Evolutionary conservation across 2,797 vertebrate species (phyloP).

Genomic region (Anolis apletophallus): DNA sequence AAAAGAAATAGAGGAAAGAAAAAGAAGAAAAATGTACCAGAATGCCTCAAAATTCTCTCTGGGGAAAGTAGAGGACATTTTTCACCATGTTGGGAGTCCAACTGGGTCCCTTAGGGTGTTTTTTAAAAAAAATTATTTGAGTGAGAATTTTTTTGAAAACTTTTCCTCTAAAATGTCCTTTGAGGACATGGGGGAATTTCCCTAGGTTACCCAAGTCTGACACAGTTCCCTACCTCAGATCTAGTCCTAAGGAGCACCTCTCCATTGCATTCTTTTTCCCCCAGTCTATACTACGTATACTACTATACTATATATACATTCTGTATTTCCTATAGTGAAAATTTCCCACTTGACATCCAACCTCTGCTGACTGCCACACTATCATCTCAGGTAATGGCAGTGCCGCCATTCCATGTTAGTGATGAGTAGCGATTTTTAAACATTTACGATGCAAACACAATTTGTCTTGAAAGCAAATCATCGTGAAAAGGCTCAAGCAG

Average conservation of each 20-base stretch:
- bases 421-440: slow-evolving; percentile 11
- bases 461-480: not conserved
- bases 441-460: not conserved
- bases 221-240: no score
- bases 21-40: no score
- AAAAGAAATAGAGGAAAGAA: no score
- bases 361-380: not conserved
- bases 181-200: no score
- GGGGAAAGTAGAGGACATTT: no score
- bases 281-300: not conserved
- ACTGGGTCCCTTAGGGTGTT: no score
- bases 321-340: not conserved
- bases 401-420: slow-evolving; percentile 22
- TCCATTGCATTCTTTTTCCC: not conserved
- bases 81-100: no score
- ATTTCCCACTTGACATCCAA: slow-evolving; percentile 1
- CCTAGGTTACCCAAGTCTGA: no score
- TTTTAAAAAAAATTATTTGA: no score
- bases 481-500: not conserved
- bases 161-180: no score
- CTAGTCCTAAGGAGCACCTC: not conserved
- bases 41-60: no score
- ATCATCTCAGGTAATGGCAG: slow-evolving; percentile 41
- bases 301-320: not conserved
- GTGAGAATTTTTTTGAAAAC: no score